Percentiles rank a stretch among this genome's conserved stretches.
Conservation (phyloP, 2,888 invertebrate species). For the Pseudococcus jackbeardsleyi region DNA sequence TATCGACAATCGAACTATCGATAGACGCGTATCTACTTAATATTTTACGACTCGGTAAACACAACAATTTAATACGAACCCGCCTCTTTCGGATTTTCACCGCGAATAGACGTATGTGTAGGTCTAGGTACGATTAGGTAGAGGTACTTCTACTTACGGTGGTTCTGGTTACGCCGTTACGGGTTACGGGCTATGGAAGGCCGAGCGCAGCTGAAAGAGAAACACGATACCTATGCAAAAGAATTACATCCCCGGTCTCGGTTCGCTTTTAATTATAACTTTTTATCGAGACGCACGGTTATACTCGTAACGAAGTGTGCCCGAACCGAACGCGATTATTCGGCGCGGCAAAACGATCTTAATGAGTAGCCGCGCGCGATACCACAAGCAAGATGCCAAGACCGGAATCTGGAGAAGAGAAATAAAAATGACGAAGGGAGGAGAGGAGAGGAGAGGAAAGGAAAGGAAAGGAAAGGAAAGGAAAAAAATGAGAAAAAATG, state of each 20-base stretch:
- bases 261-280: conserved; percentile 52
- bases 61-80: conserved; percentile 31
- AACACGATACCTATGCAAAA: conserved; percentile 54
- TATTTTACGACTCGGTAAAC: conserved; percentile 29
- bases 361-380: conserved; percentile 40
- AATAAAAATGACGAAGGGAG: background rate
- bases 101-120: background rate
- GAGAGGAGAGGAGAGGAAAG: too few relatives aligned
- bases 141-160: too few relatives aligned
- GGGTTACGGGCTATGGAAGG: background rate
- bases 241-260: conserved; percentile 38
- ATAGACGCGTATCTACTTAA: too few relatives aligned
- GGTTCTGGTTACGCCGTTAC: too few relatives aligned
- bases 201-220: conserved; percentile 10
- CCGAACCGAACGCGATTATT: conserved; percentile 25
- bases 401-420: conserved; percentile 35
- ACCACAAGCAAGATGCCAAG: background rate
- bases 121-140: too few relatives aligned
- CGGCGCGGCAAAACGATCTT: conserved; percentile 15
- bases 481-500: background rate
- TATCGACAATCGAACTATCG: background rate
- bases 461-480: too few relatives aligned
- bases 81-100: conserved; percentile 51
- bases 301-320: conserved; percentile 50
- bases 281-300: conserved; percentile 34